Conservation (phyloP, 2,797 vertebrate species). For the Enteromius fasciolatus region DNA sequence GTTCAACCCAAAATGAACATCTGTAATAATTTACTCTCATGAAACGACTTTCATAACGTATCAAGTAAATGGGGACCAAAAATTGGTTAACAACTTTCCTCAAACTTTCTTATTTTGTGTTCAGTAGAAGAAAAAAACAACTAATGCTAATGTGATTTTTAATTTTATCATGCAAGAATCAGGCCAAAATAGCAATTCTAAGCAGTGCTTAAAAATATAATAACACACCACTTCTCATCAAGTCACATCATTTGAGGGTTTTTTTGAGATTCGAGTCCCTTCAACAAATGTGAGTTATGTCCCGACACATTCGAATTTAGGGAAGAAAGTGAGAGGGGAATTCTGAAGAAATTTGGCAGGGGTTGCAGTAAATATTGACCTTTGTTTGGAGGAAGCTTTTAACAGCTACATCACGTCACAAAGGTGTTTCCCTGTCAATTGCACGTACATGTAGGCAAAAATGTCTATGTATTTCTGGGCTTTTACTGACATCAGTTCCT, state of each 20-base stretch:
- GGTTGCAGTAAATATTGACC: not conserved
- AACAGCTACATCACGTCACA: not conserved
- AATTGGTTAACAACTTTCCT: not conserved
- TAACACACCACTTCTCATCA: not conserved
- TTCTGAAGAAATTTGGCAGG: not conserved
- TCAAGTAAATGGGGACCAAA: not conserved
- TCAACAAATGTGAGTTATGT: not conserved
- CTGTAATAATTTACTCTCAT: not conserved
- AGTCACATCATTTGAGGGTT: not conserved
- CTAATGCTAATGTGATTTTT: not conserved
- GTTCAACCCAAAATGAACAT: not conserved
- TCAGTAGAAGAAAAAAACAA: not conserved
- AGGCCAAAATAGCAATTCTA: not conserved
- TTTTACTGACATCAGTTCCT: slow-evolving; percentile 44
- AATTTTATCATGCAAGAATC: not conserved
- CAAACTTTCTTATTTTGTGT: not conserved
- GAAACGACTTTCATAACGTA: not conserved
- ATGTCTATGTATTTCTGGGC: slow-evolving; percentile 36
- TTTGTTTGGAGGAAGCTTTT: slow-evolving; percentile 6
- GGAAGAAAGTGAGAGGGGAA: not conserved
- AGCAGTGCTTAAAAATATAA: not conserved
- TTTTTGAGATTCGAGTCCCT: not conserved
- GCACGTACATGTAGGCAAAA: not conserved
- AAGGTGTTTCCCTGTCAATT: slow-evolving; percentile 50
- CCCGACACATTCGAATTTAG: not conserved